Conservation (phyloP, 2,888 invertebrate genomes). For the Ecliptopera silaceata region DNA sequence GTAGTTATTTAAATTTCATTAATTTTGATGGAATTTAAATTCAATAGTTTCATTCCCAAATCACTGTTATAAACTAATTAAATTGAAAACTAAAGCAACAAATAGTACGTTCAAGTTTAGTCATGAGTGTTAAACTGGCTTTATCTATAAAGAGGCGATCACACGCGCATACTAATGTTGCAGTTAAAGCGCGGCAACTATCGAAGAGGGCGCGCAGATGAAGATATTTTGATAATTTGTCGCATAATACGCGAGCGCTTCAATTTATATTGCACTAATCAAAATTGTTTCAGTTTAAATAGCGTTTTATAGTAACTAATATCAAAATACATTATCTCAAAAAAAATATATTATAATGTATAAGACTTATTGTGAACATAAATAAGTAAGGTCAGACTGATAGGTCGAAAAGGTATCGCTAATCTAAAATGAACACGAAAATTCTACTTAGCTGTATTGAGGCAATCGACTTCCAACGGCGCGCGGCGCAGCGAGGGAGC, state of each 20-base stretch:
- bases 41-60: neutral
- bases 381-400: no score
- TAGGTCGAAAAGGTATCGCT: neutral
- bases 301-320: no score
- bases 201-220: slow-evolving; percentile 66
- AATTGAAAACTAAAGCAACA: neutral
- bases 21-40: no score
- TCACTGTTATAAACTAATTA: neutral
- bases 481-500: neutral
- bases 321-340: no score
- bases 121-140: slow-evolving; percentile 50
- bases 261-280: neutral
- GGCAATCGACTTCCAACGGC: neutral
- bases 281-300: neutral
- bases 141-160: slow-evolving; percentile 59
- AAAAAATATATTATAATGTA: no score
- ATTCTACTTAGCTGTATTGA: neutral
- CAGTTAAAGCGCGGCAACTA: slow-evolving; percentile 62
- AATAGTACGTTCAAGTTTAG: slow-evolving; percentile 7
- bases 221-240: slow-evolving; percentile 66
- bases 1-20: neutral
- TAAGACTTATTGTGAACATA: no score
- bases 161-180: slow-evolving; percentile 73
- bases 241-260: slow-evolving; percentile 5
- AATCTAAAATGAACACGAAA: neutral